Conservation (phyloP, 2,113 vertebrate genomes). For the Xiphophorus hellerii region DNA sequence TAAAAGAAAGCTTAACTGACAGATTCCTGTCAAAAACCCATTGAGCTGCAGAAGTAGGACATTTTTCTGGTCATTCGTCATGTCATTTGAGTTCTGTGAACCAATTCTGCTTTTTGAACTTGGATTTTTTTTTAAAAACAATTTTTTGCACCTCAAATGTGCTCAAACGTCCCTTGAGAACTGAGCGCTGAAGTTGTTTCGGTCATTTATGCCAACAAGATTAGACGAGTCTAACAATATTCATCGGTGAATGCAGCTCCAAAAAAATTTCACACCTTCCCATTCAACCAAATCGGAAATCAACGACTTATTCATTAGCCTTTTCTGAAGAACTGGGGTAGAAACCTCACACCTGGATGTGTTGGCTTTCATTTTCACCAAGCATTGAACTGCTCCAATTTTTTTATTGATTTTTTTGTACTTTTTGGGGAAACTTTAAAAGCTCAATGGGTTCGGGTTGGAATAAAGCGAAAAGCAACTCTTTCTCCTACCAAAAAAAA, state of each 20-base stretch:
- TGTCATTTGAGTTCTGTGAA: too few relatives aligned
- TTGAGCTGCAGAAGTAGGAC: too few relatives aligned
- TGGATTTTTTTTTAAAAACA: too few relatives aligned
- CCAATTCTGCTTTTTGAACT: too few relatives aligned
- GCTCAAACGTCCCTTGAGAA: too few relatives aligned
- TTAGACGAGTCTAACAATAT: neutral
- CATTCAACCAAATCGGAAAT: constrained; percentile 12
- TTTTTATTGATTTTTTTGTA: neutral
- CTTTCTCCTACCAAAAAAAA: neutral
- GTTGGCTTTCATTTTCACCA: constrained; percentile 24
- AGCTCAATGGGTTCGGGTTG: constrained; percentile 22
- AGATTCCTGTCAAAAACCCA: too few relatives aligned
- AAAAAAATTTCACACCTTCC: neutral
- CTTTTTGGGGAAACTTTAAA: constrained; percentile 13
- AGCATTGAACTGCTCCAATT: constrained; percentile 12
- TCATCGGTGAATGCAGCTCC: neutral
- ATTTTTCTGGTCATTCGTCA: too few relatives aligned
- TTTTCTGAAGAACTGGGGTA: constrained; percentile 28
- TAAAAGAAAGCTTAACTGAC: too few relatives aligned
- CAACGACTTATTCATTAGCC: constrained; percentile 11
- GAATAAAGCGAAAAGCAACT: constrained; percentile 12
- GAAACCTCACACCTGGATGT: constrained; percentile 32
- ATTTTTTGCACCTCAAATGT: too few relatives aligned
- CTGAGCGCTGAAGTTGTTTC: neutral
- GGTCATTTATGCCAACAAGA: constrained; percentile 1